Evolutionary conservation across 1,140 invertebrate species (phyloP).

Genomic region (Leptopilina clavipes): DNA sequence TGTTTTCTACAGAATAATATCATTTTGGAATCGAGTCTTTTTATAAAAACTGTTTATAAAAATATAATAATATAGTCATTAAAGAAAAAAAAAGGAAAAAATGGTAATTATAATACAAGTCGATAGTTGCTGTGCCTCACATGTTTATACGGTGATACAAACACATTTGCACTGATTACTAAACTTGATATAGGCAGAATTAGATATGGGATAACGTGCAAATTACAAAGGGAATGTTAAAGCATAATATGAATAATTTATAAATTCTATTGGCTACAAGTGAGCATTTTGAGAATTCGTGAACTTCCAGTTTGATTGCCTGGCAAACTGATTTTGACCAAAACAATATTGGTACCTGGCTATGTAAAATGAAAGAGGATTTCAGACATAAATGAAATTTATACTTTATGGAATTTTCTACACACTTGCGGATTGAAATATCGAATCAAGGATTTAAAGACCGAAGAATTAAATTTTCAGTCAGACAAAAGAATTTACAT

Average conservation of each 20-base stretch:
- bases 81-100: not conserved
- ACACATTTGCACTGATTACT: not conserved
- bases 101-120: not conserved
- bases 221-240: slow-evolving; percentile 33
- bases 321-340: not conserved
- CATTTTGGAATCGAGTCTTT: no score
- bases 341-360: not conserved
- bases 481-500: no score
- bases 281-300: not conserved
- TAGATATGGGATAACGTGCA: slow-evolving; percentile 27
- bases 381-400: not conserved
- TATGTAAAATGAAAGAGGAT: not conserved
- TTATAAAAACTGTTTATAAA: no score
- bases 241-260: slow-evolving; percentile 15
- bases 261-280: not conserved
- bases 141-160: not conserved
- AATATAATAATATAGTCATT: no score
- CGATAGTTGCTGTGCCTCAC: no score
- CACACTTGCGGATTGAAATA: no score
- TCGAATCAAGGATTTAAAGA: no score
- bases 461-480: no score
- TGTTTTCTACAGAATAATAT: no score
- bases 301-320: slow-evolving; percentile 15
- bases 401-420: no score
- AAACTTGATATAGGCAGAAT: not conserved